Conservation (phyloP, 2,888 invertebrate species). For the Clanis bilineata region DNA sequence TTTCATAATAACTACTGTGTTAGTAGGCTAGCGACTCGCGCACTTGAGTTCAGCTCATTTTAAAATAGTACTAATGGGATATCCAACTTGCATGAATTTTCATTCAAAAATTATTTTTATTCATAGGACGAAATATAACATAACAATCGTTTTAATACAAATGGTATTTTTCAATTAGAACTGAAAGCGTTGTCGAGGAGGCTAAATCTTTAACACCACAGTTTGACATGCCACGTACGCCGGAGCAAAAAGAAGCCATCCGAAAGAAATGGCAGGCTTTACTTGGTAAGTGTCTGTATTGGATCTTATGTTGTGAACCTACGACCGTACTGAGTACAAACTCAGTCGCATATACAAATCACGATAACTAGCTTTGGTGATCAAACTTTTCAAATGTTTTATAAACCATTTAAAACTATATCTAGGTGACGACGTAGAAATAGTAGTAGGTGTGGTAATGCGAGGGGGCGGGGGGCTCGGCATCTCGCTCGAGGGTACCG, state of each 20-base stretch:
- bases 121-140: too few species aligned
- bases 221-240: conserved; percentile 82
- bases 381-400: background rate
- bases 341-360: too few species aligned
- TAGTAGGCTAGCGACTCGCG: too few species aligned
- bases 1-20: too few species aligned
- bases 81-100: too few species aligned
- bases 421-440: conserved; percentile 76
- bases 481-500: conserved; percentile 98
- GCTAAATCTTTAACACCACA: conserved; percentile 46
- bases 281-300: conserved; percentile 75
- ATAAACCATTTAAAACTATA: conserved; percentile 31
- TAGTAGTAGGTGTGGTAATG: conserved; percentile 77
- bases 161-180: conserved; percentile 24
- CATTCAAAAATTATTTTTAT: too few species aligned
- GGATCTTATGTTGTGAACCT: too few species aligned
- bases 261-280: conserved; percentile 92
- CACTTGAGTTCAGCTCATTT: too few species aligned
- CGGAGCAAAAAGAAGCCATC: conserved; percentile 90
- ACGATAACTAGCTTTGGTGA: too few species aligned
- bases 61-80: too few species aligned
- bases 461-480: conserved; percentile 96
- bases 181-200: conserved; percentile 47
- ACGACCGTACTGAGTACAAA: too few species aligned
- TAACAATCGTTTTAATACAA: too few species aligned